phyloP scores from a whole-genome alignment of 2,797 vertebrate species.

The Clarias pachynema region DNA sequence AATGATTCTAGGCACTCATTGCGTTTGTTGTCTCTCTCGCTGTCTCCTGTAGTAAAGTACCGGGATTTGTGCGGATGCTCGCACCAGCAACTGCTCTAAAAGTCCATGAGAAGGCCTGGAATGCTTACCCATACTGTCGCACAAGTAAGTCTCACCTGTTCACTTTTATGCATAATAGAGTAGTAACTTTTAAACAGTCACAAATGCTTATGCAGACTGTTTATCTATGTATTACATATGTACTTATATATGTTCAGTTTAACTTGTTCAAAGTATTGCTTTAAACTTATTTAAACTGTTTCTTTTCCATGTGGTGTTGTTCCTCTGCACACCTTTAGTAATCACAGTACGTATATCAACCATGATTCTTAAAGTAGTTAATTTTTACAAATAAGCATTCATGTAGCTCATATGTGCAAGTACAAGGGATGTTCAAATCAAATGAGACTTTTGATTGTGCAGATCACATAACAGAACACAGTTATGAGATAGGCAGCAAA shows the following conservation, averaged over 20 bases:
- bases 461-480: no score
- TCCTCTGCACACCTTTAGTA: conserved; percentile 56
- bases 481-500: no score
- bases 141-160: conserved; percentile 79
- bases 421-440: no score
- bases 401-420: not conserved
- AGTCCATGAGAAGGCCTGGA: conserved; percentile 96
- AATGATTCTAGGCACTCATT: not conserved
- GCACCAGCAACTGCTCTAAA: conserved; percentile 88
- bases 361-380: not conserved
- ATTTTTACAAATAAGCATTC: not conserved
- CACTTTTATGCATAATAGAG: not conserved
- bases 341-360: conserved; percentile 64
- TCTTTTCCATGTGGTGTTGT: conserved; percentile 21
- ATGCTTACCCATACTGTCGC: conserved; percentile 95
- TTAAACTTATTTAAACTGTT: conserved; percentile 1
- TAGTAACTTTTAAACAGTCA: not conserved
- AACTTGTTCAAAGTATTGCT: not conserved
- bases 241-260: not conserved
- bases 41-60: conserved; percentile 86
- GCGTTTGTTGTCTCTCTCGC: not conserved
- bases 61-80: conserved; percentile 79
- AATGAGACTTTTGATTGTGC: no score
- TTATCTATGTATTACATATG: conserved; percentile 2
- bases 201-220: not conserved